phyloP scores from a whole-genome alignment of 2,888 invertebrate species.

The Habrosyne pyritoides region DNA sequence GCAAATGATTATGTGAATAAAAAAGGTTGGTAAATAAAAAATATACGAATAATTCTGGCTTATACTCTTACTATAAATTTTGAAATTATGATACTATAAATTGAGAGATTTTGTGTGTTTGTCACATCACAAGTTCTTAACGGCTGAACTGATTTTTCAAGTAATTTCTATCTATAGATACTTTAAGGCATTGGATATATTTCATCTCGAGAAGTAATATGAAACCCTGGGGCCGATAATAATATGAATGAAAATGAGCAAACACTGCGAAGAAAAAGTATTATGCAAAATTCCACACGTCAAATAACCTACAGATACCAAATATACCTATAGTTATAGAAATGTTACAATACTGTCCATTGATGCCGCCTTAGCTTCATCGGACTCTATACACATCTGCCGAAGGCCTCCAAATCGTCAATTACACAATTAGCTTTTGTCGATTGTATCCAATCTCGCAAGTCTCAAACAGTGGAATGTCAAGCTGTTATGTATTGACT shows the following conservation, averaged over 20 bases:
- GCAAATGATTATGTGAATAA: too few relatives aligned
- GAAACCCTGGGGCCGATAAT: too few relatives aligned
- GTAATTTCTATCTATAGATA: too few relatives aligned
- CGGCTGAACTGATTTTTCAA: too few relatives aligned
- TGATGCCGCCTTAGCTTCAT: neutral
- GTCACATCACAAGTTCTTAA: too few relatives aligned
- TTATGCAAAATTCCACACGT: neutral
- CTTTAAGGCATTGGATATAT: too few relatives aligned
- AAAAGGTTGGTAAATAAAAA: too few relatives aligned
- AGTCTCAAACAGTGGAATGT: slow-evolving; percentile 6
- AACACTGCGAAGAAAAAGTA: neutral
- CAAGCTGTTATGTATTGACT: slow-evolving; percentile 2
- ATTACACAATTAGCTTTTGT: slow-evolving; percentile 10
- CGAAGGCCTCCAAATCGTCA: neutral
- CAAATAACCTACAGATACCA: neutral
- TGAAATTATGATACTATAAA: too few relatives aligned
- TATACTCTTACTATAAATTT: too few relatives aligned
- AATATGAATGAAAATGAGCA: neutral
- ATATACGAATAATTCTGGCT: too few relatives aligned
- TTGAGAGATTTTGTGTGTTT: too few relatives aligned
- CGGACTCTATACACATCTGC: neutral
- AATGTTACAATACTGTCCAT: neutral
- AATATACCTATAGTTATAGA: neutral
- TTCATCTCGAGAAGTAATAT: too few relatives aligned
- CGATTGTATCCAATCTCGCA: neutral